Base-by-base conservation (phyloP, 2,113 vertebrate genomes). In the Lonchura striata region DNA sequence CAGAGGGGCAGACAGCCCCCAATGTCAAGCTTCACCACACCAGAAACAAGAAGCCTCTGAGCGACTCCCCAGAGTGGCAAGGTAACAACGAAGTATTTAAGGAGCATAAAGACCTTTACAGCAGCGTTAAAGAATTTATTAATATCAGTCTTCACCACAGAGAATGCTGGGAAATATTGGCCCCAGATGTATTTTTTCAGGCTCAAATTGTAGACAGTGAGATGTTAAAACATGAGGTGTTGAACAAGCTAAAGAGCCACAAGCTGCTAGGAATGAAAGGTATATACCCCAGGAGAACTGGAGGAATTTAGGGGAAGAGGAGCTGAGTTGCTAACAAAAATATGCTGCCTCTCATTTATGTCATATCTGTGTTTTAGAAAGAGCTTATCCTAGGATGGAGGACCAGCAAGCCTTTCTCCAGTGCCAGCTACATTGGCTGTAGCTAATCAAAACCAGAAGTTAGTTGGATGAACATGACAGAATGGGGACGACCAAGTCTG, bases 371-470 rank as follows among this genome's bases (percentile, higher is more conserved):
- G n/a, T 56, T 86, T 88, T 42, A 77, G 88, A 92, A 77, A 88
- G 64, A 88, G 69, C 68, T 83, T 85, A 92, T 86, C 65, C 86
- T 60, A 49, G 65, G 88, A 81, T 53, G 52, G 41, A 23, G 39
- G 53, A 82, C 87, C 39, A 90, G 64, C 0, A 0, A 96, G 60
- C 28, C 79, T 37, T 95, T 88, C 85, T 92, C 80, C 39, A 75
- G 57, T 75, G 56, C 85, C 82, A 93, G 92, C 95, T 90, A 74
- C 86, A 52, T 75, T 86, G 79, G 90, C 39, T 92, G 80, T 92
- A 68, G 78, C 85, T 95, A 96, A 96, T 96, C 80, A 95, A 93
- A 96, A 81, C 80, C 94, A 96, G 94, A 96, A 96, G 79, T 91
- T n/a, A 75, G 71, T 37, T 92, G 90, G 92, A 93, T 93, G 52